A percentile compares a stretch with the other conserved stretches of the same genome.
These are phyloP conservation scores for Aspidiotus destructor DNA, from an alignment of 2,888 invertebrate species.

Conservation along the genomic window DNA sequence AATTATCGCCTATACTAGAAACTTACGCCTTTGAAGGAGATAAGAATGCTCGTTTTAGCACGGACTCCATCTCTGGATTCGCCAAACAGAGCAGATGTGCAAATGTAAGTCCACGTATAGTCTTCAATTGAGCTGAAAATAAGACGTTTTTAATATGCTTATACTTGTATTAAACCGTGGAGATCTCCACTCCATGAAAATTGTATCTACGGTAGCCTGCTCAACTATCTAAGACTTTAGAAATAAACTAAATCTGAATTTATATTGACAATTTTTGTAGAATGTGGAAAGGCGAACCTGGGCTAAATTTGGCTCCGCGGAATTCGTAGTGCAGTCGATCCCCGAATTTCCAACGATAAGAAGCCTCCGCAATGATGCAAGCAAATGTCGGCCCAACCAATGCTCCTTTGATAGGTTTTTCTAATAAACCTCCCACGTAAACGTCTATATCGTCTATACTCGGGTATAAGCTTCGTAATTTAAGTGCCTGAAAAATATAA, in stretches of 20 bases:
- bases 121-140: slow-evolving; percentile 5
- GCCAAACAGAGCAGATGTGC: background rate
- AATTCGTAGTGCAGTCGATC: slow-evolving; percentile 79
- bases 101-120: background rate
- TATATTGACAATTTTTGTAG: too few relatives aligned
- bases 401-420: slow-evolving; percentile 62
- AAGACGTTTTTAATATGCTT: too few relatives aligned
- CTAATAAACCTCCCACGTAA: slow-evolving; percentile 71
- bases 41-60: background rate
- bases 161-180: background rate
- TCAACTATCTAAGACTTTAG: too few relatives aligned
- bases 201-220: background rate
- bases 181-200: background rate
- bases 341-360: slow-evolving; percentile 68
- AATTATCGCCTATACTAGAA: too few relatives aligned
- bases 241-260: too few relatives aligned
- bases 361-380: slow-evolving; percentile 76
- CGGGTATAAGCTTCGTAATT: background rate
- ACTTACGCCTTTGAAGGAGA: too few relatives aligned
- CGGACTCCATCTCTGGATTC: background rate
- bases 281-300: background rate
- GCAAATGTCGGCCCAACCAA: slow-evolving; percentile 76
- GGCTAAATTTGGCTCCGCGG: slow-evolving; percentile 9
- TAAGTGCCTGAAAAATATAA: too few relatives aligned
- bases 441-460: slow-evolving; percentile 66